Evolutionary conservation across 2,797 vertebrate species (phyloP).

Genomic region (Enteromius trimaculatus): DNA sequence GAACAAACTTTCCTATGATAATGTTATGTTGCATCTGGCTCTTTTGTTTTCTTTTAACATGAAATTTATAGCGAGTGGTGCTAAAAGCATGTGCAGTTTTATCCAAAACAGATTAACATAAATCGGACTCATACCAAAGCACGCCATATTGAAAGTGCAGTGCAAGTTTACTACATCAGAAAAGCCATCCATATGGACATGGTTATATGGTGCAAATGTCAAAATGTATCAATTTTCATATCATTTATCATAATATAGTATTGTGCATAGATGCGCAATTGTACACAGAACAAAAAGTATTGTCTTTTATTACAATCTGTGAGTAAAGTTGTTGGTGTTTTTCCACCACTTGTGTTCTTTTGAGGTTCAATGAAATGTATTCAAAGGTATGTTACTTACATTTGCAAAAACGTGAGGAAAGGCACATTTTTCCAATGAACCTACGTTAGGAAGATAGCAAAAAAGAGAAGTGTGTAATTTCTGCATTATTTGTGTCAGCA

Average conservation of each 20-base stretch:
- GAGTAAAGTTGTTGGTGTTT: background rate
- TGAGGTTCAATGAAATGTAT: background rate
- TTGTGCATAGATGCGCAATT: background rate
- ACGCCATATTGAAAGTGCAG: background rate
- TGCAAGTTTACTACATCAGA: background rate
- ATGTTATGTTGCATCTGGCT: background rate
- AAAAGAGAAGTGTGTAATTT: background rate
- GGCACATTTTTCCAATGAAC: conserved; percentile 25
- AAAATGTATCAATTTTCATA: background rate
- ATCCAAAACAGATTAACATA: background rate
- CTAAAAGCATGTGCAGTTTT: background rate
- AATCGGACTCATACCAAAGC: background rate
- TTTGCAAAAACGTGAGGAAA: background rate
- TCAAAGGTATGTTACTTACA: no score
- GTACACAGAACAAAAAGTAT: no score
- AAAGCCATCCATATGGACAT: background rate
- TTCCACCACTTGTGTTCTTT: background rate
- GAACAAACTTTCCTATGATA: background rate
- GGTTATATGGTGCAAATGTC: background rate
- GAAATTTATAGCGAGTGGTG: background rate
- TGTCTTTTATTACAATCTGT: no score
- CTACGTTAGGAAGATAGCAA: background rate
- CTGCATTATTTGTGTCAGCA: background rate
- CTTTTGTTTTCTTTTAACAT: background rate
- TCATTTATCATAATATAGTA: conserved; percentile 1